These are phyloP conservation scores for Netelia melanura DNA, from an alignment of 2,888 invertebrate species.

Conservation along the genomic window DNA sequence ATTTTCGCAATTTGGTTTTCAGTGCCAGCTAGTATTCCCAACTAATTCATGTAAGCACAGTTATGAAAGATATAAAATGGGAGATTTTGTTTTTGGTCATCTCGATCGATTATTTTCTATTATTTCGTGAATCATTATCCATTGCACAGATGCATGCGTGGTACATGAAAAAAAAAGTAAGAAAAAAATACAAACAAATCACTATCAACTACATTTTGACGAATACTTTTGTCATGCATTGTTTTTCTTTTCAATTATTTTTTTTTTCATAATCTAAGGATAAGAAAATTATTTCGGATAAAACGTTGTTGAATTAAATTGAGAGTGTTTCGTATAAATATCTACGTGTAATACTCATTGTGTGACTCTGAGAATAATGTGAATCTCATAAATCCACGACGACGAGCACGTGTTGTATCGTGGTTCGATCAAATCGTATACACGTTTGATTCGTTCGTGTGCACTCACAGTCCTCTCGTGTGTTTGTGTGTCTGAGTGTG, in stretches of 20 bases:
- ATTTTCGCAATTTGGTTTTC: conserved; percentile 5
- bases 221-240: conserved; percentile 1
- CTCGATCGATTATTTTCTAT: conserved; percentile 4
- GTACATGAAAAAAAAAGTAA: conserved; percentile 10
- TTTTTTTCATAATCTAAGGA: neutral
- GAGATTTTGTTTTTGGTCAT: conserved; percentile 16
- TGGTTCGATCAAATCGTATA: conserved; percentile 22
- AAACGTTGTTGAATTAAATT: conserved; percentile 13
- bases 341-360: conserved; percentile 30
- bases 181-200: conserved; percentile 6
- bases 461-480: conserved; percentile 8
- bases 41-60: conserved; percentile 44
- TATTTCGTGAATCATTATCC: neutral
- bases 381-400: conserved; percentile 7
- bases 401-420: conserved; percentile 14
- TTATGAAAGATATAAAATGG: conserved; percentile 10
- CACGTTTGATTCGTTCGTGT: conserved; percentile 6
- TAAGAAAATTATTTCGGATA: neutral
- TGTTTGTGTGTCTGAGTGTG: conserved; percentile 29
- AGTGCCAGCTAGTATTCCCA: conserved; percentile 42
- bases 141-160: conserved; percentile 42
- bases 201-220: neutral
- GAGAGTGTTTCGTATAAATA: conserved; percentile 17
- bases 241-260: conserved; percentile 2
- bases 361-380: neutral